Evolutionary conservation across 2,113 vertebrate species (phyloP).

Genomic region (Morone chrysops): DNA sequence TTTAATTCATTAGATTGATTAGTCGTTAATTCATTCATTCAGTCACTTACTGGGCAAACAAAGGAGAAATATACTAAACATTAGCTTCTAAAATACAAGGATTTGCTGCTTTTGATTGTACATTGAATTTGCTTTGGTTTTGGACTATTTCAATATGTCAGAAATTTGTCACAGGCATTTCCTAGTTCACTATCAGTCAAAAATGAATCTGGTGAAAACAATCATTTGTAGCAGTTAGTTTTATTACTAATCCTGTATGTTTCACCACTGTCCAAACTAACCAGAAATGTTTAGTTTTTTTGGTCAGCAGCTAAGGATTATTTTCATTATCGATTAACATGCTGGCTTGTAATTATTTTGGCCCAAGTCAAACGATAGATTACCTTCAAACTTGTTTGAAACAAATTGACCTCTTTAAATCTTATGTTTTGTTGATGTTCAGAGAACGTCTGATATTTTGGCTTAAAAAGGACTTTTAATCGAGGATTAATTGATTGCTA

Average conservation of each 20-base stretch:
- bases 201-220: not conserved
- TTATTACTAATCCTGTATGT: not conserved
- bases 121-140: not conserved
- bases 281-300: no score
- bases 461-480: not conserved
- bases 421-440: not conserved
- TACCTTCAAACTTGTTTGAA: not conserved
- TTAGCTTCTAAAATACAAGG: not conserved
- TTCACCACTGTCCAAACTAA: not conserved
- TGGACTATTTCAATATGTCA: no score
- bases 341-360: not conserved
- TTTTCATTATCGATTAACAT: not conserved
- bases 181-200: not conserved
- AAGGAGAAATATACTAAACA: not conserved
- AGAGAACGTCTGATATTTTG: not conserved
- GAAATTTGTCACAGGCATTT: not conserved
- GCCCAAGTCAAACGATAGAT: not conserved
- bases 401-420: not conserved
- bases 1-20: no score
- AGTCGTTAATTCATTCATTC: no score
- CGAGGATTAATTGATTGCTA: not conserved
- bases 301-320: not conserved
- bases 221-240: not conserved
- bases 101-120: not conserved
- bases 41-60: not conserved